A percentile compares a stretch with the other conserved stretches of the same genome.
Evolutionary conservation across 2,888 invertebrate species (phyloP).

Genomic region (Drosophila mercatorum): DNA sequence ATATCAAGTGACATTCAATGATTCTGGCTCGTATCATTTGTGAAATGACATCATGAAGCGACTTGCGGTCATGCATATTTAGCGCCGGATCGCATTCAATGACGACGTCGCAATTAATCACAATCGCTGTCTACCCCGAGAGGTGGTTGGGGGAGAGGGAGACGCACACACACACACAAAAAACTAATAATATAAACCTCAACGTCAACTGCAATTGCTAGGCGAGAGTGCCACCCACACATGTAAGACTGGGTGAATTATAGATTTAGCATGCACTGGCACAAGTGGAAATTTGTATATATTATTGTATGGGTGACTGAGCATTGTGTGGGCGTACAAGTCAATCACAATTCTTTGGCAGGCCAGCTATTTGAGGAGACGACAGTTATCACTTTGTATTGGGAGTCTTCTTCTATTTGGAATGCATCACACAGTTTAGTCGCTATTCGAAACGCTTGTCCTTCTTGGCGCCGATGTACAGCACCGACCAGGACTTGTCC

Average conservation of each 20-base stretch:
- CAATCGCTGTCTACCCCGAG: conserved; percentile 53
- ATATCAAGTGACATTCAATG: conserved; percentile 63
- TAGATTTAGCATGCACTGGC: conserved; percentile 49
- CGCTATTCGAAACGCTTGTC: conserved; percentile 40
- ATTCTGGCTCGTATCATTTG: conserved; percentile 43
- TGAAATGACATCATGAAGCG: conserved; percentile 65
- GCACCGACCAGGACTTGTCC: conserved; percentile 71
- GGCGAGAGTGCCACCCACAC: conserved; percentile 54
- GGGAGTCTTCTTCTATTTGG: background rate
- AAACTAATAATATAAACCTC: conserved; percentile 24
- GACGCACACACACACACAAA: background rate
- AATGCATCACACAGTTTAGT: background rate
- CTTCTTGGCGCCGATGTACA: conserved; percentile 61
- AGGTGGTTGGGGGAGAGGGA: background rate
- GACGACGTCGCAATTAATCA: conserved; percentile 75
- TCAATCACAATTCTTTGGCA: conserved; percentile 58
- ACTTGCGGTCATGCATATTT: conserved; percentile 55
- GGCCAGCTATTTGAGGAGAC: conserved; percentile 6
- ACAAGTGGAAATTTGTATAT: conserved; percentile 52
- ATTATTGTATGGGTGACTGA: conserved; percentile 47
- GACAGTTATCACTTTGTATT: conserved; percentile 1
- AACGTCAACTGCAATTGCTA: conserved; percentile 58
- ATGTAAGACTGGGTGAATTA: conserved; percentile 21
- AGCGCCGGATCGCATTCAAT: conserved; percentile 73
- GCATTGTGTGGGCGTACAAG: conserved; percentile 37